Conservation (phyloP, 2,888 invertebrate species). For the Fragum fragum region DNA sequence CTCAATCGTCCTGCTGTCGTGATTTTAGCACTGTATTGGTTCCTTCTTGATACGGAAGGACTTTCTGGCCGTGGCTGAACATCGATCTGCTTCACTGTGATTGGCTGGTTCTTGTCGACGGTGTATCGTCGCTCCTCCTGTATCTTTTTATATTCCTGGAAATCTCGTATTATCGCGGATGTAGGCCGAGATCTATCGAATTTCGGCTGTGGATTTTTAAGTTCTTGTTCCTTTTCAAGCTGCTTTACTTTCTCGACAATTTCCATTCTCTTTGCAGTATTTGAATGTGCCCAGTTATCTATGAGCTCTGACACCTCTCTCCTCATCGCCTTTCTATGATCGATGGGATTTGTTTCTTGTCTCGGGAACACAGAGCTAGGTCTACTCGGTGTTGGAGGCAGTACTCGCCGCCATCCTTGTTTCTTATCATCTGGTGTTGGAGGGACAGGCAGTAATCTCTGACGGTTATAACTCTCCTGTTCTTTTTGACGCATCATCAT, state of each 20-base stretch:
- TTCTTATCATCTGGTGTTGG: conserved; percentile 26
- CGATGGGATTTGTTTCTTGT: conserved; percentile 23
- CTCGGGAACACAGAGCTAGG: conserved; percentile 40
- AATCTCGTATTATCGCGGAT: conserved; percentile 58
- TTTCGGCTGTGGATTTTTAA: conserved; percentile 37
- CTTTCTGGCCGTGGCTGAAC: conserved; percentile 51
- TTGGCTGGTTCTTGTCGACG: conserved; percentile 32
- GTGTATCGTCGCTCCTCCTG: conserved; percentile 36
- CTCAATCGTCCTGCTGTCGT: conserved; percentile 10
- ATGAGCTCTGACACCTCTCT: conserved; percentile 52
- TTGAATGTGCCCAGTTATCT: conserved; percentile 42
- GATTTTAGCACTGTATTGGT: conserved; percentile 35
- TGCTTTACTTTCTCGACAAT: conserved; percentile 50
- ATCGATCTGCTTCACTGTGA: conserved; percentile 54
- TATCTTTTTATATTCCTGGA: conserved; percentile 43
- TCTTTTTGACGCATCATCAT: conserved; percentile 47
- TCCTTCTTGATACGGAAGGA: conserved; percentile 44
- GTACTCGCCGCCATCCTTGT: conserved; percentile 43
- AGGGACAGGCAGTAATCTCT: conserved; percentile 53
- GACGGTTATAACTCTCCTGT: conserved; percentile 43
- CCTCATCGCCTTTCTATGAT: conserved; percentile 38
- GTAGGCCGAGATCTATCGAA: conserved; percentile 54
- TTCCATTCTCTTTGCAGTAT: conserved; percentile 31
- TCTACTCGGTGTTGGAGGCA: conserved; percentile 52
- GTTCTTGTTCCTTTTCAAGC: conserved; percentile 26